phyloP scores from a whole-genome alignment of 2,888 invertebrate genomes.

The Diachrysia chrysitis region DNA sequence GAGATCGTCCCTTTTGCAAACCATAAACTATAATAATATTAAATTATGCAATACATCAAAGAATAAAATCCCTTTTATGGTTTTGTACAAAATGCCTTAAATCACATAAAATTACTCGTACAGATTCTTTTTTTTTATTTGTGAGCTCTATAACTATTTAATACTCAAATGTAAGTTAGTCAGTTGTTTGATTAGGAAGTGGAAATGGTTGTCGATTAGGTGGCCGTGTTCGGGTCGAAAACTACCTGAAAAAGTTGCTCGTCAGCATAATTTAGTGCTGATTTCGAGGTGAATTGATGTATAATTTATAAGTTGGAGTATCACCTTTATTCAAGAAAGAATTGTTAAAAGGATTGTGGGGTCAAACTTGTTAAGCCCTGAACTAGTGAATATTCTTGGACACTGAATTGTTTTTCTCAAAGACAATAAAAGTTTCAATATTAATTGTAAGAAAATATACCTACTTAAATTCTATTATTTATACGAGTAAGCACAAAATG shows the following conservation, averaged over 20 bases:
- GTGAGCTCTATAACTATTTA: constrained; percentile 7
- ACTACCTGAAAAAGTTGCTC: constrained; percentile 24
- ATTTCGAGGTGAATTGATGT: background rate
- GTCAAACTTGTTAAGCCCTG: background rate
- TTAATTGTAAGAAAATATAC: no score
- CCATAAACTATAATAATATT: no score
- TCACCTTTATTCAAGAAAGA: background rate
- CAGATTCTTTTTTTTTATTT: background rate
- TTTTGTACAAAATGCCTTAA: no score
- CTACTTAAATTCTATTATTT: no score
- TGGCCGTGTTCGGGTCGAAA: constrained; percentile 31
- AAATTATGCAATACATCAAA: no score
- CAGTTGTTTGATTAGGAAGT: constrained; percentile 40
- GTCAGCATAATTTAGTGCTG: constrained; percentile 31
- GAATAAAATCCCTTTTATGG: no score
- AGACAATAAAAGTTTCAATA: no score
- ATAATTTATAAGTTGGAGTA: background rate
- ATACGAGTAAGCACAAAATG: no score
- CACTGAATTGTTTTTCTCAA: no score
- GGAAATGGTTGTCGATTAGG: constrained; percentile 43
- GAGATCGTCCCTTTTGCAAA: no score
- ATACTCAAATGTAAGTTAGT: constrained; percentile 8
- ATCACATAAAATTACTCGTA: no score
- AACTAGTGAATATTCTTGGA: background rate
- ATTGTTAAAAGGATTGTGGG: background rate